Evolutionary conservation across 2,888 invertebrate genomes (phyloP).

Genomic region (Rhyacophila evoluta): DNA sequence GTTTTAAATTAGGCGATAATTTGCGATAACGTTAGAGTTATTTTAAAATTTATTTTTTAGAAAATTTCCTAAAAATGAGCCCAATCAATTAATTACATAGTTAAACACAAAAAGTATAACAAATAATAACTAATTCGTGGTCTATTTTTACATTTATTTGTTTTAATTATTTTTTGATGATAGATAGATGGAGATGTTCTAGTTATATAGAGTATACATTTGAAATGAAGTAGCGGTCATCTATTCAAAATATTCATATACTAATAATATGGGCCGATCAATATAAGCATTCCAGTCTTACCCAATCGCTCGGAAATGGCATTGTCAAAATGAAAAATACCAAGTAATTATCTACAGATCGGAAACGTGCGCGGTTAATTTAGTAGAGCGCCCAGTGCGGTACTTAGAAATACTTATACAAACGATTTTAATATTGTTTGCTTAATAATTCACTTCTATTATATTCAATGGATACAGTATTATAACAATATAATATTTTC

Average conservation of each 20-base stretch:
- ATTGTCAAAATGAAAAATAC: slow-evolving; percentile 54
- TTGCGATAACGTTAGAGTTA: too few relatives aligned
- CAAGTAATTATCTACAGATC: slow-evolving; percentile 46
- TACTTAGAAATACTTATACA: not conserved
- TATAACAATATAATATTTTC: too few relatives aligned
- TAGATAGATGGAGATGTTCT: not conserved
- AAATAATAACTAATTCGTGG: too few relatives aligned
- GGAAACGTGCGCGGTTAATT: slow-evolving; percentile 49
- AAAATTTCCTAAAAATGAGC: not conserved
- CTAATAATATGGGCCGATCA: slow-evolving; percentile 30
- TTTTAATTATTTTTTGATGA: not conserved
- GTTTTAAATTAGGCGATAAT: too few relatives aligned
- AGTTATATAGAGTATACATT: not conserved
- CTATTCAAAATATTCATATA: slow-evolving; percentile 13
- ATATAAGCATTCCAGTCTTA: slow-evolving; percentile 29
- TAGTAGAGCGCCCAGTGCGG: slow-evolving; percentile 43
- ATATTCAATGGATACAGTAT: too few relatives aligned
- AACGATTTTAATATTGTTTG: too few relatives aligned
- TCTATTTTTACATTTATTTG: too few relatives aligned
- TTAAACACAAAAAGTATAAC: too few relatives aligned
- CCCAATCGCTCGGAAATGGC: slow-evolving; percentile 42
- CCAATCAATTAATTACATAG: not conserved
- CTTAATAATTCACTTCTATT: too few relatives aligned
- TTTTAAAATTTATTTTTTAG: not conserved
- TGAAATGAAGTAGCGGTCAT: not conserved